Evolutionary conservation across 2,797 vertebrate species (phyloP), one percentile per base, ranked within the genome.

Genomic region (Anableps anableps): DNA sequence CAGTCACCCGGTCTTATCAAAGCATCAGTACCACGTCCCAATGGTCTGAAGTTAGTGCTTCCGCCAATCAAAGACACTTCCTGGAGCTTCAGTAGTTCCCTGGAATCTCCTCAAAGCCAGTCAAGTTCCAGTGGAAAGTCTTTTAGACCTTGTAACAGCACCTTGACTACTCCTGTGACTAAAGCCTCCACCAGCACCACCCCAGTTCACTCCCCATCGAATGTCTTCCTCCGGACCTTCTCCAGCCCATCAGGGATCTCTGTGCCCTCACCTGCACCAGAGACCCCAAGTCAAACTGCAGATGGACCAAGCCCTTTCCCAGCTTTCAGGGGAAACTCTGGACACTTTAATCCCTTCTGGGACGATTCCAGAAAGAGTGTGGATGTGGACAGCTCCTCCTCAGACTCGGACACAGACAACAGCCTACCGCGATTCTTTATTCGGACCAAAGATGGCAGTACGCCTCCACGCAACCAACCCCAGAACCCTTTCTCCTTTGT

Each of bases 271-370:
- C 82, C 94, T 0, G 94, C 83, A 66, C 81, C 74, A 41, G 94
- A 92, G 83, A 85, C 84, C 64, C 50, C 43, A 4, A 88, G 55
- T 82, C 85, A 89, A 74, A 84, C 88, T 72, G 88, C 89, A 76
- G 93, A 93, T 38, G 90, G 86, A 83, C 91, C 91, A 50, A 89
- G 66, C 75, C 90, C 89, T 6, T 97, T 97, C 87, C 94, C 93
- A 0, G 94, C 95, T 83, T 96, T 96, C 87, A 96, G 88, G 85
- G 95, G 92, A 0, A 95, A 95, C 82, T 97, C 94, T 80, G 96
- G 96, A 84, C 98, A 98, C 91, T 97, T 95, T 55, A 98, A 97
- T 89, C 97, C 97, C 5, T 98, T 98, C 93, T 98, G 98, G 98
- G 95, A 94, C 78, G 96, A 96, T 71, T 92, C 93, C 16, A 88